phyloP scores from a whole-genome alignment of 2,888 invertebrate species.

The Dryomyza anilis region DNA sequence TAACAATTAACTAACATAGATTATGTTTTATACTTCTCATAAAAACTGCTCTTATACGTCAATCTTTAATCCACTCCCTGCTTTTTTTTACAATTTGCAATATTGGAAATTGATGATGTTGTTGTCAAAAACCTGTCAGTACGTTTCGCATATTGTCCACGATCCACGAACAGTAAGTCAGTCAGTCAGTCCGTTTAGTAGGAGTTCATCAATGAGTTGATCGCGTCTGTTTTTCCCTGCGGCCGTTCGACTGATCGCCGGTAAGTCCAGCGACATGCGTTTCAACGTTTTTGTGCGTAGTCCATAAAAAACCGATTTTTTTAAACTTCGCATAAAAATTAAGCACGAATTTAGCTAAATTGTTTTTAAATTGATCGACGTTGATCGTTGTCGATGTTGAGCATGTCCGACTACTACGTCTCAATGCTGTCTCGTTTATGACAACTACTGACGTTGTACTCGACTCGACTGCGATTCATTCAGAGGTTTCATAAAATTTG shows the following conservation, averaged over 20 bases:
- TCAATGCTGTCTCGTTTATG: not conserved
- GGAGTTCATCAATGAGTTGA: not conserved
- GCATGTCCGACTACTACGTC: not conserved
- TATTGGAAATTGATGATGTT: too few relatives aligned
- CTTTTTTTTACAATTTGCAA: too few relatives aligned
- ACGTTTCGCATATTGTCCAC: not conserved
- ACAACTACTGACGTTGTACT: constrained; percentile 16
- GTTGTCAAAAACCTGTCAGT: too few relatives aligned
- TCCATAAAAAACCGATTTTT: constrained; percentile 28
- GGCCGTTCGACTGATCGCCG: not conserved
- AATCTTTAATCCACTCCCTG: too few relatives aligned
- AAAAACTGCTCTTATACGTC: too few relatives aligned
- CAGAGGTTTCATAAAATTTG: constrained; percentile 47
- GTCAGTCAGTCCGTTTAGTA: not conserved
- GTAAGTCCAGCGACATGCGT: not conserved
- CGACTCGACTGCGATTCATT: not conserved
- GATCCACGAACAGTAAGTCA: not conserved
- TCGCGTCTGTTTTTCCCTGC: not conserved
- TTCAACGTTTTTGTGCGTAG: constrained; percentile 34
- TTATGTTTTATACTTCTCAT: too few relatives aligned
- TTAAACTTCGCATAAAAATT: constrained; percentile 46
- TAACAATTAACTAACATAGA: too few relatives aligned
- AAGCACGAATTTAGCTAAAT: constrained; percentile 36
- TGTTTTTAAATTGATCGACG: constrained; percentile 36
- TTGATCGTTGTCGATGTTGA: constrained; percentile 26